These are phyloP conservation scores for Xiphophorus couchianus DNA, from an alignment of 2,113 vertebrate genomes.

Conservation along the genomic window DNA sequence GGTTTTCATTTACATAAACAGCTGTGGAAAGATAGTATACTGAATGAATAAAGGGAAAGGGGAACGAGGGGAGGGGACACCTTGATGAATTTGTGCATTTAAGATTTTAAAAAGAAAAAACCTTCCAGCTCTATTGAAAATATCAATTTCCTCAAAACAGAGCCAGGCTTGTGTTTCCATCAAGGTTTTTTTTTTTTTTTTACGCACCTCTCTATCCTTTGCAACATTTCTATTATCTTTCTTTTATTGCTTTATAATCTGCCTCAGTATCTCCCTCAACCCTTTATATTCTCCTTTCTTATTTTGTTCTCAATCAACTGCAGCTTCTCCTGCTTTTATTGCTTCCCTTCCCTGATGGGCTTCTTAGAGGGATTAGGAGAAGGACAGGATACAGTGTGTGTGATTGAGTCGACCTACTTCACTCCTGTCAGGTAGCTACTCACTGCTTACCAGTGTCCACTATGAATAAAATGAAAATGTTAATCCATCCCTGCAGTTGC, in stretches of 20 bases:
- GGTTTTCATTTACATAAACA: conserved; percentile 5
- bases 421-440: conserved; percentile 17
- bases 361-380: conserved; percentile 32
- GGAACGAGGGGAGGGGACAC: no score
- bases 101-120: neutral
- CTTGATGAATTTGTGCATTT: neutral
- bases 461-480: conserved; percentile 31
- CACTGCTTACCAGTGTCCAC: conserved; percentile 28
- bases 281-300: neutral
- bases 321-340: conserved; percentile 32
- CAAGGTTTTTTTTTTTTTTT: neutral
- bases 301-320: conserved; percentile 12
- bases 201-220: neutral
- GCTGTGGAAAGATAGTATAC: conserved; percentile 5
- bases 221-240: conserved; percentile 17
- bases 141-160: conserved; percentile 15
- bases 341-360: conserved; percentile 1
- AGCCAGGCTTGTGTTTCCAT: neutral
- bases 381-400: conserved; percentile 3
- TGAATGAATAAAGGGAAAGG: neutral
- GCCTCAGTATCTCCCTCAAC: neutral
- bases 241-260: conserved; percentile 31
- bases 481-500: conserved; percentile 32
- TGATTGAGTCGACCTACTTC: conserved; percentile 43
- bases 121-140: neutral